Evolutionary conservation across 2,888 invertebrate genomes (phyloP), one percentile per base, ranked within the genome.

Genomic region (Anthoptus insignis): DNA sequence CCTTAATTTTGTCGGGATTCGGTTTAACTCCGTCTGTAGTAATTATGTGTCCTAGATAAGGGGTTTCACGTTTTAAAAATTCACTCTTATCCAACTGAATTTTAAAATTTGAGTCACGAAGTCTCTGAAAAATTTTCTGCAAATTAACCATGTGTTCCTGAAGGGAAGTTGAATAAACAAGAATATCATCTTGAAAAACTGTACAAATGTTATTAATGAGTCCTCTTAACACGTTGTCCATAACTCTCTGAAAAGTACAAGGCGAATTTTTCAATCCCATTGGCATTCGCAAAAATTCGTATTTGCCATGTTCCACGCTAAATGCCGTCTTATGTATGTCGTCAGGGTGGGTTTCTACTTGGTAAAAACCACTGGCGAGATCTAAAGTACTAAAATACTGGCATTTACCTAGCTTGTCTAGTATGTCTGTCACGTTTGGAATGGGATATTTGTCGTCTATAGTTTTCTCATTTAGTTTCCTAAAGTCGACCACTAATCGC

Each of bases 401-500:
- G 3, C 68, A 71, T 22, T 68, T 70, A 0, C 71, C 72, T 50
- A 75, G 49, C 47, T 72, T 67, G 47, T 74, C 73, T 8, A 76
- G 45, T n/a, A 72, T 67, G 14, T 76, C 72, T 4, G 58, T 65
- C 14, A 76, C 71, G 24, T 73, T 73, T 1, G 67, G 79, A 22
- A 81, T 64, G 1, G 76, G 79, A 27, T 79, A 81, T 67, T 68
- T 73, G 59, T 82, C 80, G 19, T 73, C 71, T 7, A 79, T 67
- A 0, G 77, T 80, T 61, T 73, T 71, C 52, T 76, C 76, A 63
- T 82, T 81, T 13, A 81, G 29, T 63, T 76, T 74, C 3, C 79
- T 58, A 56, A 76, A 81, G 54, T 81, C 80, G 0, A 80, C 71
- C 5, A 82, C 79, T 7, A 81, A 49, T 42, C 80, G 50, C 74